Percentiles rank a stretch among this genome's conserved stretches.
Conservation (phyloP, 1,140 invertebrate genomes). For the Papilio xuthus region DNA sequence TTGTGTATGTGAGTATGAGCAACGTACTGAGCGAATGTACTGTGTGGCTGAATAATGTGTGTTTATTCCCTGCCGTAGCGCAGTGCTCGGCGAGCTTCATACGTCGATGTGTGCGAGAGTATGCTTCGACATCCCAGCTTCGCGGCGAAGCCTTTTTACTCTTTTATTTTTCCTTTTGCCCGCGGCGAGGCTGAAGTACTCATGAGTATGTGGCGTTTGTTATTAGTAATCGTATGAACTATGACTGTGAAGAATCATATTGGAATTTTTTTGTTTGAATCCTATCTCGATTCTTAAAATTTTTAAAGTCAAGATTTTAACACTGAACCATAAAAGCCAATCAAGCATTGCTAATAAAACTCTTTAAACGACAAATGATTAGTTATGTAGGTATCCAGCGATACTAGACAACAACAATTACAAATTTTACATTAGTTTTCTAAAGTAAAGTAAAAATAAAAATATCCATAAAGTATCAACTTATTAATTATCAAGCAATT, state of each 20-base stretch:
- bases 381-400: background rate
- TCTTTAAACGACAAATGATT: background rate
- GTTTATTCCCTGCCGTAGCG: constrained; percentile 60
- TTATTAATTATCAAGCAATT: background rate
- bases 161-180: constrained; percentile 76
- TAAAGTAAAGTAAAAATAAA: background rate
- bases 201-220: constrained; percentile 40
- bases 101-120: constrained; percentile 62
- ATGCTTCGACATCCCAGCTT: constrained; percentile 63
- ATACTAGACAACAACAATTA: background rate
- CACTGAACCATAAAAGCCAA: background rate
- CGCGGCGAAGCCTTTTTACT: constrained; percentile 74
- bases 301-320: background rate
- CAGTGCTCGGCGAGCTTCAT: constrained; percentile 63
- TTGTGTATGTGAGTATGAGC: constrained; percentile 43
- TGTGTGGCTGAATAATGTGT: constrained; percentile 67
- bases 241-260: constrained; percentile 42
- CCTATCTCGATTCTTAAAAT: background rate
- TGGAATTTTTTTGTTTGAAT: background rate
- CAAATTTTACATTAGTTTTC: background rate
- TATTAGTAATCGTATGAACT: constrained; percentile 47
- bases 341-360: background rate
- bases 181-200: constrained; percentile 55
- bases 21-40: constrained; percentile 52
- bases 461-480: background rate